phyloP scores from a whole-genome alignment of 2,113 vertebrate species.

The Oncorhynchus kisutch region DNA sequence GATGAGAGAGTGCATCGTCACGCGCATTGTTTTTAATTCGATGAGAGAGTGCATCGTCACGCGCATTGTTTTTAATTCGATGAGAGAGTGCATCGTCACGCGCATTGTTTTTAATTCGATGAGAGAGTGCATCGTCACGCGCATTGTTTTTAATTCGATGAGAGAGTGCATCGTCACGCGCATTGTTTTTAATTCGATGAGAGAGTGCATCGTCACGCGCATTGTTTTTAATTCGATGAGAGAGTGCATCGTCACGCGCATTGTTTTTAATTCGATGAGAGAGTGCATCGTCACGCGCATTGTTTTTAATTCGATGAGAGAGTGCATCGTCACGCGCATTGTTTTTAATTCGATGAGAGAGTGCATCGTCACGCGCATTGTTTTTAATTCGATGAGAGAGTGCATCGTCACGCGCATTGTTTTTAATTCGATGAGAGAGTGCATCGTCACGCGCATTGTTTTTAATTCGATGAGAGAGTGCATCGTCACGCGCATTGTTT shows the following conservation, averaged over 20 bases:
- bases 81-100: background rate
- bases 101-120: background rate
- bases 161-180: background rate
- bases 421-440: background rate
- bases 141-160: background rate
- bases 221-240: background rate
- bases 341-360: background rate
- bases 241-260: background rate
- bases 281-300: background rate
- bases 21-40: background rate
- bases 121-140: background rate
- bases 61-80: background rate
- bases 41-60: background rate
- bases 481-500: background rate
- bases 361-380: background rate
- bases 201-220: background rate
- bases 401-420: background rate
- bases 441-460: background rate
- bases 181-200: background rate
- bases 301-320: background rate
- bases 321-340: background rate
- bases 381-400: background rate
- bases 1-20: background rate
- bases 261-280: background rate
- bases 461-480: background rate